Evolutionary conservation across 2,113 vertebrate species (phyloP).

Genomic region (Amia ocellicauda): DNA sequence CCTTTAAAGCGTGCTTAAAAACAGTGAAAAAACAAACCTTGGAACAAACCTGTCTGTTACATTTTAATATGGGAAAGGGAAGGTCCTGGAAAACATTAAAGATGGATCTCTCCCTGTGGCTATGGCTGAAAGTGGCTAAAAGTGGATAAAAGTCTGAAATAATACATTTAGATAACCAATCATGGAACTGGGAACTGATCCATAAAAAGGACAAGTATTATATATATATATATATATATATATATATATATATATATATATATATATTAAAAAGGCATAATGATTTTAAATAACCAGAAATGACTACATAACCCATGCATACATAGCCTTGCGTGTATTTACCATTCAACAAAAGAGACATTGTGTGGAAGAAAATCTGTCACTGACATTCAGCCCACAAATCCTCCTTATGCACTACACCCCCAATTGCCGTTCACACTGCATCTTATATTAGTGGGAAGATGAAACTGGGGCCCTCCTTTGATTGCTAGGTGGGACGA

Average conservation of each 20-base stretch:
- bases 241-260: not conserved
- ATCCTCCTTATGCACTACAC: too few relatives aligned
- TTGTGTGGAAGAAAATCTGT: not conserved
- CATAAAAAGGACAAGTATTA: constrained; percentile 36
- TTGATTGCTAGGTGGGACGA: not conserved
- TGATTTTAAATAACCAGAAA: not conserved
- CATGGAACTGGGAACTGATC: constrained; percentile 29
- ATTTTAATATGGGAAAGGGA: too few relatives aligned
- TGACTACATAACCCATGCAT: not conserved
- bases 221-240: constrained; percentile 14
- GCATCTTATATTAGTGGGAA: too few relatives aligned
- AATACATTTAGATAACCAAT: constrained; percentile 41
- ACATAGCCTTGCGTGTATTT: constrained; percentile 14
- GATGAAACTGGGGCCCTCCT: not conserved
- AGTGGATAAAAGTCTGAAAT: constrained; percentile 44
- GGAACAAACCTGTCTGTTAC: too few relatives aligned
- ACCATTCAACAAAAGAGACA: constrained; percentile 9
- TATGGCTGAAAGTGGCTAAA: constrained; percentile 26
- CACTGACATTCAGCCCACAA: not conserved
- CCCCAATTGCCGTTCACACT: too few relatives aligned
- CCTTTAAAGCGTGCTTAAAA: too few relatives aligned
- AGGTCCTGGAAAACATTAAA: constrained; percentile 10
- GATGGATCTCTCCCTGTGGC: constrained; percentile 32
- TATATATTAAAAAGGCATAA: constrained; percentile 1
- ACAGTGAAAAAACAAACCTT: too few relatives aligned